Evolutionary conservation across 35 echinoderm and acorn worm genomes (phyloP), one percentile per base, ranked within the genome.

Genomic region (Apostichopus parvimensis): DNA sequence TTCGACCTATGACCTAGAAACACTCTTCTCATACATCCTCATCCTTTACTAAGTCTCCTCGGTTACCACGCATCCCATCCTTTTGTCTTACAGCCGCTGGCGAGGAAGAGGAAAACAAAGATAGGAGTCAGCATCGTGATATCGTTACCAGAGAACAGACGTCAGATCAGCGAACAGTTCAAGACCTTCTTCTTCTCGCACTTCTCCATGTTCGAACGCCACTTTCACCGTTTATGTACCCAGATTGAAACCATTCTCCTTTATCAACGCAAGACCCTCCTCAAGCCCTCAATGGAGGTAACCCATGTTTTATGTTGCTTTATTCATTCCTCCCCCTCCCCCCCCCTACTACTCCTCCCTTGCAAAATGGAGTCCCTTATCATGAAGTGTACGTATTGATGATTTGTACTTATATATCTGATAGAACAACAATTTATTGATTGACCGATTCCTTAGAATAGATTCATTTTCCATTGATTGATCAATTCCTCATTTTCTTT

Each of bases 151-250:
- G 95, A 95, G 52, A 91, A 91, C 28, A 79, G 62, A 22, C 77
- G 80, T 2, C 86, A 86, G 15, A 82, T 81, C 68, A 80, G 77
- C 8, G 45, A 93, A 56, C 86, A 96, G 81, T 99, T 96, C 91
- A 80, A 94, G 77, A 80, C 93, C 0, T 99, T 99, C 79, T 99
- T 99, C 93, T 99, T 98, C 93, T 99, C 97, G 10, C 97, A 99
- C 86, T 99, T 96, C 89, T 91, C 87, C 79, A 90, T 99, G 26
- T 87, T 96, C 87, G 97, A 99, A 75, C 89, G 89, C 53, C 97
- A 96, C 91, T 99, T 99, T 57, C 86, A 91, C 14, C 92, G 89
- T 25, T 54, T 99, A 28, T 77, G 84, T 8, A 75, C 56, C 5
- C 64, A 92, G 22, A 87, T 99, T 13, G 97, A 99, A 79, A 99